Percentiles rank a stretch among this genome's conserved stretches.
Evolutionary conservation across 92 coral and sea anemone genomes (phyloP).

Genomic region (Siderastrea siderea): DNA sequence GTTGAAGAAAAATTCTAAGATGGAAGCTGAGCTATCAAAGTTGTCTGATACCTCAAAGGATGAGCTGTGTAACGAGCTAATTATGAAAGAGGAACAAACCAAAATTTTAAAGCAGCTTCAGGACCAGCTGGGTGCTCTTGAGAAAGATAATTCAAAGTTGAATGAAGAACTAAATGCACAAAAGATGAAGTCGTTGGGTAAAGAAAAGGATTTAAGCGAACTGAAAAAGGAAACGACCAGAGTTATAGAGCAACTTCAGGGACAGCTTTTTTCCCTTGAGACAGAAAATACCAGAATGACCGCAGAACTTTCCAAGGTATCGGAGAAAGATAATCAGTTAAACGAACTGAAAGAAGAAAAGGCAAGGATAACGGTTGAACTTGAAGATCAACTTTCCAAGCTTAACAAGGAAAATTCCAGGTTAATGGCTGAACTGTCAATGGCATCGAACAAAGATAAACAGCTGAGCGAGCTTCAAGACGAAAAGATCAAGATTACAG

Average conservation of each 20-base stretch:
- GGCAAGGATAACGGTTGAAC: neutral
- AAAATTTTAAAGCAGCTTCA: neutral
- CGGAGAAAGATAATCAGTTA: neutral
- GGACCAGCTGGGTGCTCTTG: neutral
- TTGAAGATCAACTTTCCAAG: neutral
- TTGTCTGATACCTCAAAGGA: no score
- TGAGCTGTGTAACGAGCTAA: neutral
- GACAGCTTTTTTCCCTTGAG: neutral
- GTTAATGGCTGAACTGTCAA: neutral
- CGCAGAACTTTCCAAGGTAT: neutral
- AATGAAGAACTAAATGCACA: neutral
- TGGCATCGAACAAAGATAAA: neutral
- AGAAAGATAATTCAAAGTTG: neutral
- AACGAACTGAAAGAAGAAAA: conserved; percentile 1
- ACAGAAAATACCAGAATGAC: neutral
- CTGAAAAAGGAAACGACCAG: neutral
- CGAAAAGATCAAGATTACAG: no score
- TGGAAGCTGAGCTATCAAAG: neutral
- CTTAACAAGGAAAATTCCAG: neutral
- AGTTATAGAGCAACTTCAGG: neutral
- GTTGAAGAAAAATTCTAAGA: neutral
- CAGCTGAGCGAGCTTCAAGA: no score
- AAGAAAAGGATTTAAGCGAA: neutral
- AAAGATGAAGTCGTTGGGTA: neutral
- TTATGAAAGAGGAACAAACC: neutral